Percentiles rank a stretch among this genome's conserved stretches.
Evolutionary conservation across 2,888 invertebrate genomes (phyloP).

Genomic region (Digitonthophagus gazella): DNA sequence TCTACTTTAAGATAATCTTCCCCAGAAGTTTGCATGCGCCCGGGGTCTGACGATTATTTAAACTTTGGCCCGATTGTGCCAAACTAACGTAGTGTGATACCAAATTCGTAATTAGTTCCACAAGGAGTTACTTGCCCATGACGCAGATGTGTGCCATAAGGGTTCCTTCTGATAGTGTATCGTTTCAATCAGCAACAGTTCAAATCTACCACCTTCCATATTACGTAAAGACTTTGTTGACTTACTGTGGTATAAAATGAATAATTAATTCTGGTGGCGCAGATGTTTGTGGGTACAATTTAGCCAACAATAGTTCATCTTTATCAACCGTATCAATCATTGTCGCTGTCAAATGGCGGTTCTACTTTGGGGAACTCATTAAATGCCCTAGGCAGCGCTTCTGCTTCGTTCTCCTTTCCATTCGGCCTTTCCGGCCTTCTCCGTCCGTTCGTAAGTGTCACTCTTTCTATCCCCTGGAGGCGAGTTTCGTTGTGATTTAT

Average conservation of each 20-base stretch:
- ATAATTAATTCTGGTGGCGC: conserved; percentile 4
- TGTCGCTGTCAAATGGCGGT: conserved; percentile 13
- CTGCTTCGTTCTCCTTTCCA: background rate
- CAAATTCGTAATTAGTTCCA: conserved; percentile 11
- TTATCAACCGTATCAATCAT: conserved; percentile 14
- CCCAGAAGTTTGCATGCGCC: background rate
- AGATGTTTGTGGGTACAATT: conserved; percentile 11
- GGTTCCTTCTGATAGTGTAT: no score
- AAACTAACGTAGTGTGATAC: conserved; percentile 13
- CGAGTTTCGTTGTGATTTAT: background rate
- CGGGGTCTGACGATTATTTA: conserved; percentile 1
- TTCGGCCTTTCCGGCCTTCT: background rate
- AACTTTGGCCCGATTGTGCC: conserved; percentile 13
- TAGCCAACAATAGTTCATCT: conserved; percentile 13
- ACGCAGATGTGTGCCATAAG: background rate
- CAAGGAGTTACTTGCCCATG: background rate
- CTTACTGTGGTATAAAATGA: background rate
- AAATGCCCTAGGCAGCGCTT: conserved; percentile 2
- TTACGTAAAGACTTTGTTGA: background rate
- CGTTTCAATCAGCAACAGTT: background rate
- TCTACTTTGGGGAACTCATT: conserved; percentile 12
- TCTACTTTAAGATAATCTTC: background rate
- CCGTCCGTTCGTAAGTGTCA: background rate
- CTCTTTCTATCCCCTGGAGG: background rate
- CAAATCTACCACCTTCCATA: background rate